Evolutionary conservation across 2,113 vertebrate genomes (phyloP), one percentile per base, ranked within the genome.

Genomic region (Poicephalus meyeri): DNA sequence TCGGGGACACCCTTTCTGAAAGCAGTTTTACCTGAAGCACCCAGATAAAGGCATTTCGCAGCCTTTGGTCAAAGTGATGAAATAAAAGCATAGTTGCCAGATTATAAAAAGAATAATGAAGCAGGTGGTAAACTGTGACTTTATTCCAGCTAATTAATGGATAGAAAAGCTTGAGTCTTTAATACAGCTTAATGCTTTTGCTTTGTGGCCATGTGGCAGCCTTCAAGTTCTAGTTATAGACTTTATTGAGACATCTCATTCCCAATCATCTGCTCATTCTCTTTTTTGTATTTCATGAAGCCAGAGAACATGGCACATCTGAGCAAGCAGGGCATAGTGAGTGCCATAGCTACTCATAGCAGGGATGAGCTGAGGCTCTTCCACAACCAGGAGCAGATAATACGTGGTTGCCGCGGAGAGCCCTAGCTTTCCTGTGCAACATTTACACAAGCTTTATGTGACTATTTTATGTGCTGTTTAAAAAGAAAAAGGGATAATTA

Each of bases 401-500:
- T 1, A 53, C 7, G 3, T 3, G 2, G 42, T 41, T 79, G 39
- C n/a, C 0, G 0, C 2, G 1, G 44, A 91, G 58, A 88, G 85
- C 29, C 56, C 60, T 81, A 71, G 61, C 76, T 86, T 88, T 53
- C 65, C 53, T 7, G 4, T 4, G 4, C 6, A 28, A 47, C 80
- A 64, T 81, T 90, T 95, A n/a, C 66, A 35, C 28, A 66, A 63
- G 81, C 52, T 96, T 93, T 90, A 90, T 86, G 82, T n/a, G 82
- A 49, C 90, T 94, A 37, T 86, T 94, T 97, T 80, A 90, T 65
- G 52, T 55, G 64, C 88, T 52, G 55, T 83, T 93, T 93, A 93
- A 93, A 90, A 97, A 88, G 89, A 91, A 89, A 80, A 94, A 91
- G 91, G 73, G 68, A n/a, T 96, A 86, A 96, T 91, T 90, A 64